phyloP scores from a whole-genome alignment of 2,797 vertebrate genomes.

The Mus minutoides region DNA sequence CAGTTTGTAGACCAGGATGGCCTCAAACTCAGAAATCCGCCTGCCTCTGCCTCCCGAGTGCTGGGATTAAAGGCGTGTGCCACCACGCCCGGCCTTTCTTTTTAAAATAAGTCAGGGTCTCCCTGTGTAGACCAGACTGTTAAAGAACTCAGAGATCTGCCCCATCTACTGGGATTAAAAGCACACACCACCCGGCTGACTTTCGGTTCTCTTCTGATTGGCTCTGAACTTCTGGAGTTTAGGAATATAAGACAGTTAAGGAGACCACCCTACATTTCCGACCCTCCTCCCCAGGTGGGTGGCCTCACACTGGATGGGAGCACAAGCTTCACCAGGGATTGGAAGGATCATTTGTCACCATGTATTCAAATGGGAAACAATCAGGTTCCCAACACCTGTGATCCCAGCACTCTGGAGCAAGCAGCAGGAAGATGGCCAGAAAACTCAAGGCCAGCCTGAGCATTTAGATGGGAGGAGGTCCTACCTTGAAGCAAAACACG shows the following conservation, averaged over 20 bases:
- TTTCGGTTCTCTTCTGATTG: background rate
- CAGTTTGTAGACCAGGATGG: too few relatives aligned
- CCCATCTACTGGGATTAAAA: background rate
- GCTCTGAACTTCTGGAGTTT: constrained; percentile 9
- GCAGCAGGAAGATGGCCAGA: too few relatives aligned
- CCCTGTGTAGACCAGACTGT: background rate
- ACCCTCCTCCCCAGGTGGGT: background rate
- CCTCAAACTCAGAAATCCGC: too few relatives aligned
- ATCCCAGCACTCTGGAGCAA: background rate
- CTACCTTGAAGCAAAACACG: background rate
- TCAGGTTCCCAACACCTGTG: background rate
- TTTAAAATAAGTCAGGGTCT: background rate
- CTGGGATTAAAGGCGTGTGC: too few relatives aligned
- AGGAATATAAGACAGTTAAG: background rate
- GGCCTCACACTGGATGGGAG: background rate
- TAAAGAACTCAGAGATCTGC: background rate
- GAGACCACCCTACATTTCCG: background rate
- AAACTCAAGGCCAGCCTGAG: background rate
- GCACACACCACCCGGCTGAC: background rate
- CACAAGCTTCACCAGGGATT: background rate
- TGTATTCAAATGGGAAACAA: constrained; percentile 4
- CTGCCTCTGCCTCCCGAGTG: too few relatives aligned
- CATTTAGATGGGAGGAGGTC: background rate
- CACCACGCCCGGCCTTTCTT: too few relatives aligned
- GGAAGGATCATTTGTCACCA: background rate